A percentile compares a stretch with the other conserved stretches of the same genome.
Conservation (phyloP, 1,140 invertebrate species). For the Homarus americanus region DNA sequence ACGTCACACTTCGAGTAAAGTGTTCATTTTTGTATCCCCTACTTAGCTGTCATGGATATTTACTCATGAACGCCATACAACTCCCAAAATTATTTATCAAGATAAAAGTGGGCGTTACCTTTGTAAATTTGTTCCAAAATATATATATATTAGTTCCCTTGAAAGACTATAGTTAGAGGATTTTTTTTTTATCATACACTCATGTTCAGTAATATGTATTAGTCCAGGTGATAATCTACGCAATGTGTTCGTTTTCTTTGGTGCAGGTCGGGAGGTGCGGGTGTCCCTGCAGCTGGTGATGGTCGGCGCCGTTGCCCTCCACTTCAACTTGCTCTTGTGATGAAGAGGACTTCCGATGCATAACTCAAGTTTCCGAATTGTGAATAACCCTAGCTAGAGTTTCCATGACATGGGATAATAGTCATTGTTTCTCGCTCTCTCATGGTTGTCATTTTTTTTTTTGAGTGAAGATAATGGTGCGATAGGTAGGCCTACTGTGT, state of each 20-base stretch:
- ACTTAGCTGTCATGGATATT: too few species aligned
- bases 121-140: too few species aligned
- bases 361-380: conserved; percentile 12
- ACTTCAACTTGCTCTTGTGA: conserved; percentile 30
- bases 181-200: neutral
- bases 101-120: too few species aligned
- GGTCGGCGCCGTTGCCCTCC: neutral
- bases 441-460: neutral
- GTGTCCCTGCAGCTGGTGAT: neutral
- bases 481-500: neutral
- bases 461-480: neutral
- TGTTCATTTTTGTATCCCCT: too few species aligned
- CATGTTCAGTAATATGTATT: neutral
- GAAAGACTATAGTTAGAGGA: neutral
- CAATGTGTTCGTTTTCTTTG: neutral
- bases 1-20: too few species aligned
- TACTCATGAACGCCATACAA: too few species aligned
- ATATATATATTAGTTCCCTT: neutral
- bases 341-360: conserved; percentile 13
- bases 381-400: conserved; percentile 22
- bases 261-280: neutral
- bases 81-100: too few species aligned
- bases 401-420: conserved; percentile 23
- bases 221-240: neutral
- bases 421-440: conserved; percentile 14